Evolutionary conservation across 2,797 vertebrate species (phyloP), one percentile per base, ranked within the genome.

Genomic region (Avahi laniger): DNA sequence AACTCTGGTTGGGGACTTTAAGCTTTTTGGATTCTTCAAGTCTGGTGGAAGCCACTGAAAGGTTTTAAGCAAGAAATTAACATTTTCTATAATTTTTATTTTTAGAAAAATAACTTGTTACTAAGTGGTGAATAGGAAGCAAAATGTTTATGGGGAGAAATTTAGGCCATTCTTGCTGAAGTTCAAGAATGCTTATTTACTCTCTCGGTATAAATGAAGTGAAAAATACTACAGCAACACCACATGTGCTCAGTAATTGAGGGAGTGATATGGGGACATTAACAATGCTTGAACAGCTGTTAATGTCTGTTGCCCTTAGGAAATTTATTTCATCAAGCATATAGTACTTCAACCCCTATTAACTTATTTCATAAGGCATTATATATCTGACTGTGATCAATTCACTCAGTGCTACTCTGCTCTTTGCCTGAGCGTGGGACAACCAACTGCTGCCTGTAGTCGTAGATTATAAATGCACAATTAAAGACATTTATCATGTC

Each of bases 251-350:
- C 52, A 67, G 0, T 95, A 88, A 94, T 78, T 76, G 85, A 83
- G 69, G 72, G 80, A 95, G 30, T 59, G 65, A 95, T 92, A 33
- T 54, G 6, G 95, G 81, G 76, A 97, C 48, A 69, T 78, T 90
- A 95, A 65, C 28, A 94, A 78, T 73, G 94, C 84, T 96, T 93
- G 85, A 97, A 89, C 81, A 95, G 85, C 63, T 96, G 89, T 91
- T 92, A 97, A 93, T 91, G 92, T 92, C 90, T 95, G 65, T 95
- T 96, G 70, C 84, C 90, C 93, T 97, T 97, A 97, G 84, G 82
- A 97, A 96, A 94, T 93, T 86, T 93, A 94, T 97, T 95, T 96
- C 89, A 94, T 92, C 84, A 92, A 93, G 70, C 82, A 48, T 86
- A 90, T 26, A 75, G 4, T 91, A n/a, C 94, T 95, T 97, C 84